Evolutionary conservation across 2,888 invertebrate species (phyloP).

Genomic region (Aporophyla nigra): DNA sequence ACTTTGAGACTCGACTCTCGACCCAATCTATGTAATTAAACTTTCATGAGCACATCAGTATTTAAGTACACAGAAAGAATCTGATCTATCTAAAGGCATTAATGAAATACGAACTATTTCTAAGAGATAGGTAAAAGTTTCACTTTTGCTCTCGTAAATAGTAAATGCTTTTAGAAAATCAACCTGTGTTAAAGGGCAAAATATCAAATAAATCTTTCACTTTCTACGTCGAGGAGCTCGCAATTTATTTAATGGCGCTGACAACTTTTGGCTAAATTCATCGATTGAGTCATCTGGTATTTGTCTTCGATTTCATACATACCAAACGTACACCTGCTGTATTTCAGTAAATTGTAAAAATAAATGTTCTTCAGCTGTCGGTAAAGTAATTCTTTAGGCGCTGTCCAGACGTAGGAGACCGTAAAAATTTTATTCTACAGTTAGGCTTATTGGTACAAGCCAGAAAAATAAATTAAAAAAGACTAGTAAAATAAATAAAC

Average conservation of each 20-base stretch:
- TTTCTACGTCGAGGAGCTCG: not conserved
- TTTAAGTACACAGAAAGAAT: conserved; percentile 10
- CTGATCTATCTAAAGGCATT: conserved; percentile 25
- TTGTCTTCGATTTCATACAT: conserved; percentile 58
- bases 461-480: too few relatives aligned
- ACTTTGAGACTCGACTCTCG: not conserved
- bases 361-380: conserved; percentile 25
- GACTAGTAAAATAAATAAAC: too few relatives aligned
- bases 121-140: conserved; percentile 30
- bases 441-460: too few relatives aligned
- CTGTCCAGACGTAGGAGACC: too few relatives aligned
- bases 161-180: conserved; percentile 19
- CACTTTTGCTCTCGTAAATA: conserved; percentile 28
- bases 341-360: conserved; percentile 35
- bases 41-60: conserved; percentile 38
- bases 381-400: not conserved
- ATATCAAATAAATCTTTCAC: conserved; percentile 22
- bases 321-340: conserved; percentile 42
- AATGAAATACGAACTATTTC: conserved; percentile 44
- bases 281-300: conserved; percentile 65
- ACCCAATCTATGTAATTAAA: conserved; percentile 44
- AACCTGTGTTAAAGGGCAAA: not conserved
- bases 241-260: conserved; percentile 28
- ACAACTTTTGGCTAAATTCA: conserved; percentile 55
- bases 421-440: too few relatives aligned